Evolutionary conservation across 1,140 invertebrate species (phyloP).

Genomic region (Nebria ingens): DNA sequence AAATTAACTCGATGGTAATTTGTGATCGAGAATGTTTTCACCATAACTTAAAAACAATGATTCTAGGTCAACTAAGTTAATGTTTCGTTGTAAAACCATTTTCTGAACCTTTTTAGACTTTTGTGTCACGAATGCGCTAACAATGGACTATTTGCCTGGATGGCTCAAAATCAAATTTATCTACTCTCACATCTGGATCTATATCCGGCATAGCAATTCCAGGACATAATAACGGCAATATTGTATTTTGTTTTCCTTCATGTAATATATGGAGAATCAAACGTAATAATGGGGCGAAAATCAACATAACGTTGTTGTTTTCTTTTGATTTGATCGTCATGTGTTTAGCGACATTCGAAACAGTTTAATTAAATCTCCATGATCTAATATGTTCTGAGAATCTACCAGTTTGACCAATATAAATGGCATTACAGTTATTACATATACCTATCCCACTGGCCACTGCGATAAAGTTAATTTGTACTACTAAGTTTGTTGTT

Average conservation of each 20-base stretch:
- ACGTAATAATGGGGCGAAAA: constrained; percentile 53
- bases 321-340: no score
- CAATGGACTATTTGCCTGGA: constrained; percentile 49
- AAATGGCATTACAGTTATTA: no score
- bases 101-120: constrained; percentile 41
- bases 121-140: constrained; percentile 62
- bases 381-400: no score
- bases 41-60: constrained; percentile 36
- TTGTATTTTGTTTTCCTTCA: constrained; percentile 53
- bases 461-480: no score
- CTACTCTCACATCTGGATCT: constrained; percentile 32
- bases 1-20: constrained; percentile 48
- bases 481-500: no score
- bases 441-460: no score
- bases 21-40: constrained; percentile 43
- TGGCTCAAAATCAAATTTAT: constrained; percentile 40
- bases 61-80: constrained; percentile 50
- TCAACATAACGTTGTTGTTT: constrained; percentile 18
- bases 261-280: constrained; percentile 42
- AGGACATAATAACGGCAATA: constrained; percentile 76
- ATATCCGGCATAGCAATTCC: constrained; percentile 48
- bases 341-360: no score
- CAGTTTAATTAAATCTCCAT: no score
- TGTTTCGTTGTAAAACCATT: constrained; percentile 45
- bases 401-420: no score